Conservation (phyloP, 2,888 invertebrate genomes). For the Drosophila emarginata region DNA sequence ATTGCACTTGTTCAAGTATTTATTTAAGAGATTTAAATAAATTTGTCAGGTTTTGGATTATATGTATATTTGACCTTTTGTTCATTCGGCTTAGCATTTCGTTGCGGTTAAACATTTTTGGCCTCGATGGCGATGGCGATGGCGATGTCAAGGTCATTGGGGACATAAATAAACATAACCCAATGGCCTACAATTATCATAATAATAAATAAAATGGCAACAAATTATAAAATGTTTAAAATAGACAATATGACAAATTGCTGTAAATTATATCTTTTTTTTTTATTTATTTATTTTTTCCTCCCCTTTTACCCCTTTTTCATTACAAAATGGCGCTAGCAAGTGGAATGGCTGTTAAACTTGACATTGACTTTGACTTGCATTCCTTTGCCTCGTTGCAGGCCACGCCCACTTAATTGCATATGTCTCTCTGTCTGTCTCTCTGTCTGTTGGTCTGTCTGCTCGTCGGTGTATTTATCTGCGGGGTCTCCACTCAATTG, state of each 20-base stretch:
- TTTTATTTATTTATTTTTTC: not conserved
- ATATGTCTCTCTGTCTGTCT: not conserved
- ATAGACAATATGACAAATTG: not conserved
- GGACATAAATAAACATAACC: constrained; percentile 23
- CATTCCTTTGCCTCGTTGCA: not conserved
- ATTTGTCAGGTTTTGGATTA: not conserved
- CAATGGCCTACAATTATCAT: constrained; percentile 1
- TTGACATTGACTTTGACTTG: constrained; percentile 23
- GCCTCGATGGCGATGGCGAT: not conserved
- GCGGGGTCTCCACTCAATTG: constrained; percentile 4
- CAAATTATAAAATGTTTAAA: not conserved
- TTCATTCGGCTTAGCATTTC: not conserved
- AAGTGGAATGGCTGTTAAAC: constrained; percentile 5
- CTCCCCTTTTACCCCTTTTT: not conserved
- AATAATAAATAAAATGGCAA: not conserved
- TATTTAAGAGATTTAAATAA: not conserved
- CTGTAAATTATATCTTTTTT: constrained; percentile 1
- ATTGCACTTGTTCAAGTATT: not conserved
- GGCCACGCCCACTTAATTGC: constrained; percentile 12
- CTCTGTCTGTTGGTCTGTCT: not conserved
- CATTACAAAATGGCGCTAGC: constrained; percentile 1
- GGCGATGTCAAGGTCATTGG: constrained; percentile 39
- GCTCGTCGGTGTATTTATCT: not conserved
- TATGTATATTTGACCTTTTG: not conserved
- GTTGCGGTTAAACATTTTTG: constrained; percentile 15